These are phyloP conservation scores for Apodemia mormo DNA, from an alignment of 2,888 invertebrate species.

Conservation along the genomic window DNA sequence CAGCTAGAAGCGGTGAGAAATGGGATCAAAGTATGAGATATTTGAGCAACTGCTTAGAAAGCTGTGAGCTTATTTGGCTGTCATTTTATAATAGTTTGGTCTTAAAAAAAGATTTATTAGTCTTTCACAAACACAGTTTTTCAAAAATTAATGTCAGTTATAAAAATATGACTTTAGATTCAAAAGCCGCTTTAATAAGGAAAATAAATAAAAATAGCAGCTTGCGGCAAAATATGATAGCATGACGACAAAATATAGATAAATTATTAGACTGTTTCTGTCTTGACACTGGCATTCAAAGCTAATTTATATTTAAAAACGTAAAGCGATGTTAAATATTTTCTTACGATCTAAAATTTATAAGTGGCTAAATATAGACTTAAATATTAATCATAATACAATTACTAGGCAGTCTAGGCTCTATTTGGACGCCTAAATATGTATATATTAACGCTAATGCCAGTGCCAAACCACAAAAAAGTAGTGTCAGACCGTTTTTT, in stretches of 20 bases:
- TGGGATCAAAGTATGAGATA: conserved; percentile 57
- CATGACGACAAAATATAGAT: conserved; percentile 48
- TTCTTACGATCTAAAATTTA: conserved; percentile 42
- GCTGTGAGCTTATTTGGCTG: conserved; percentile 66
- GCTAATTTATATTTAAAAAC: conserved; percentile 15
- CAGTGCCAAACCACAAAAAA: conserved; percentile 43
- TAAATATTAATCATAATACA: conserved; percentile 35
- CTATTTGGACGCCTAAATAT: conserved; percentile 37
- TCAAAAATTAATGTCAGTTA: conserved; percentile 3
- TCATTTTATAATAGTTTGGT: neutral
- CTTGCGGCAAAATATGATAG: conserved; percentile 55
- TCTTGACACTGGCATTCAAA: conserved; percentile 50
- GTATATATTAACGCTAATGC: conserved; percentile 24
- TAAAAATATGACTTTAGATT: neutral
- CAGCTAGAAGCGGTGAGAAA: conserved; percentile 70
- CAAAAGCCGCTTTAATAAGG: neutral
- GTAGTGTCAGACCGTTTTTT: conserved; percentile 51
- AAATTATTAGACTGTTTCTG: conserved; percentile 43
- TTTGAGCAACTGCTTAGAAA: conserved; percentile 77
- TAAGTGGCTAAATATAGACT: conserved; percentile 40
- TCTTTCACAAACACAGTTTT: conserved; percentile 8
- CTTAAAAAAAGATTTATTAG: neutral
- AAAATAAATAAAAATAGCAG: conserved; percentile 49
- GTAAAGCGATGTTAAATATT: conserved; percentile 39
- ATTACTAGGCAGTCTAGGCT: conserved; percentile 38